Conservation (phyloP, 2,888 invertebrate genomes). For the Lamellibrachia satsuma region DNA sequence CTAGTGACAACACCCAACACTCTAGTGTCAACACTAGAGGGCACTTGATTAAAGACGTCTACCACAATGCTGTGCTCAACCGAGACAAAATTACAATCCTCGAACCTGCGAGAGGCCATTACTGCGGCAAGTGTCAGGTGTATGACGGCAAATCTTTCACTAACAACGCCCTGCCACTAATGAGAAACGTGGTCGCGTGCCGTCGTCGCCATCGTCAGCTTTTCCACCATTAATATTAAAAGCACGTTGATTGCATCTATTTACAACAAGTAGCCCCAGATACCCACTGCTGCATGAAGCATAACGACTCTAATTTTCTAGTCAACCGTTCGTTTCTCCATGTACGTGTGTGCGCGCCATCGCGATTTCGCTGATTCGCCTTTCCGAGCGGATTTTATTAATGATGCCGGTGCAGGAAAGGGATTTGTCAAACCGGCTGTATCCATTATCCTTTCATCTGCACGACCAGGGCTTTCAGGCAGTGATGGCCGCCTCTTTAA, state of each 20-base stretch:
- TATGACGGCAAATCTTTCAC: not conserved
- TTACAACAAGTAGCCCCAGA: not conserved
- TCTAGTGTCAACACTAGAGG: not conserved
- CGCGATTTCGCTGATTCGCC: not conserved
- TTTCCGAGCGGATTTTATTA: not conserved
- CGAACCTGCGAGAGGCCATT: constrained; percentile 1
- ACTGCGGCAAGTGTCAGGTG: not conserved
- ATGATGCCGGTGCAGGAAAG: not conserved
- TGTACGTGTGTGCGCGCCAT: not conserved
- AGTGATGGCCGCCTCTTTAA: not conserved
- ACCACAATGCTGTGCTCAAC: not conserved
- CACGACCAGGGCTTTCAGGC: not conserved
- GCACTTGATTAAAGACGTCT: not conserved
- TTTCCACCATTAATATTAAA: constrained; percentile 17
- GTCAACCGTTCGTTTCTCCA: not conserved
- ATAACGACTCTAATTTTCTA: constrained; percentile 13
- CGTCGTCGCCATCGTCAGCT: not conserved
- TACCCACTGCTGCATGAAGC: not conserved
- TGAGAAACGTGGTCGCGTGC: constrained; percentile 4
- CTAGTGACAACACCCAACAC: not conserved
- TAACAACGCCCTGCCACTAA: constrained; percentile 6
- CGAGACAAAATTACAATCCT: not conserved
- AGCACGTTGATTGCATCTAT: constrained; percentile 12
- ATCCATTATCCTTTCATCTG: constrained; percentile 17
- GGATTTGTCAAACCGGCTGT: constrained; percentile 7